A percentile compares a stretch with the other conserved stretches of the same genome.
Conservation (phyloP, 2,888 invertebrate genomes). For the Caenorhabditis sp. region DNA sequence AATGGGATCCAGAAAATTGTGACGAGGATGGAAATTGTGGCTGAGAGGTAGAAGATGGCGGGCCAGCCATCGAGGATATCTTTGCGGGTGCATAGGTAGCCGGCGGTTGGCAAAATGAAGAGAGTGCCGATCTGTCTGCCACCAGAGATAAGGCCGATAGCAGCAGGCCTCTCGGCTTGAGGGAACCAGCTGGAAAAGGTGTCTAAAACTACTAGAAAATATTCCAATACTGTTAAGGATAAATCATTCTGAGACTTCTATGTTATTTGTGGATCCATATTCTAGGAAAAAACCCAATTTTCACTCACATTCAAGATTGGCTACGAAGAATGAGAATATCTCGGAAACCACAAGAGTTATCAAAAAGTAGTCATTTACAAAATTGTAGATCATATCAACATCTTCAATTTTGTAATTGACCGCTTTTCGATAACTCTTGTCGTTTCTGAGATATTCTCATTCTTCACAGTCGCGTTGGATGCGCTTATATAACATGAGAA, state of each 20-base stretch:
- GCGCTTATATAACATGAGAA: no score
- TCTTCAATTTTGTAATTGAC: no score
- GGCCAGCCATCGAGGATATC: constrained; percentile 68
- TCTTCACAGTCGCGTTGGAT: no score
- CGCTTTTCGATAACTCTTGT: no score
- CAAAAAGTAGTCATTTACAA: no score
- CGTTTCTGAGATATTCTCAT: no score
- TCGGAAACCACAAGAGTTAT: no score
- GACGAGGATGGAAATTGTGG: constrained; percentile 59
- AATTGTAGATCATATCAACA: no score
- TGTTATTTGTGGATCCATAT: not conserved
- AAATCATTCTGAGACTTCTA: not conserved
- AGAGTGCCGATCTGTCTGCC: constrained; percentile 68
- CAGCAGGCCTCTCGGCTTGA: constrained; percentile 65
- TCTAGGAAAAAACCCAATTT: no score
- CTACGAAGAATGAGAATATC: no score
- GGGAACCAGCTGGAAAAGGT: constrained; percentile 64
- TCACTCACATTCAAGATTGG: no score
- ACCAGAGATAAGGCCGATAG: constrained; percentile 67
- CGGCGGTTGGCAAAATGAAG: constrained; percentile 68
- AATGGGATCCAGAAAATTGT: constrained; percentile 68
- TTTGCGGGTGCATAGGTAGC: constrained; percentile 66
- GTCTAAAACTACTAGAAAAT: no score
- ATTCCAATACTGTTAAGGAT: not conserved
- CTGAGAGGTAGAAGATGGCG: constrained; percentile 66